Evolutionary conservation across 2,888 invertebrate genomes (phyloP).

Genomic region (Dicyrtomina minuta): DNA sequence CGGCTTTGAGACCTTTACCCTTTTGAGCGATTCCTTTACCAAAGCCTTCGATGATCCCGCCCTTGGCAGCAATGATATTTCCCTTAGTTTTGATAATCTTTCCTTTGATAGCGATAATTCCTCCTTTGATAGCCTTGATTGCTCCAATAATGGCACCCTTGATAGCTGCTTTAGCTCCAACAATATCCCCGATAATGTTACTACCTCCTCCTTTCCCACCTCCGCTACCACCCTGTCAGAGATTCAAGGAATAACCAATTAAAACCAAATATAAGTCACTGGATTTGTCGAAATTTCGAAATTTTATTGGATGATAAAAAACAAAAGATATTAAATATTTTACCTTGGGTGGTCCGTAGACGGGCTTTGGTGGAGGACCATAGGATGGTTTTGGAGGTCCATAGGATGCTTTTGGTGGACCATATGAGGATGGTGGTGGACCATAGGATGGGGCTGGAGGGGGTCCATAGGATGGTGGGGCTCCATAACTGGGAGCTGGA

Average conservation of each 20-base stretch:
- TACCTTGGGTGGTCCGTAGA: constrained; percentile 30
- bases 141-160: constrained; percentile 78
- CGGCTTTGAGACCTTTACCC: constrained; percentile 56
- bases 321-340: too few relatives aligned
- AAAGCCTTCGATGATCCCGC: constrained; percentile 75
- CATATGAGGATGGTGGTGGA: constrained; percentile 28
- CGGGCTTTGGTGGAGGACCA: constrained; percentile 25
- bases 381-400: constrained; percentile 34
- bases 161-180: constrained; percentile 51
- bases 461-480: constrained; percentile 36
- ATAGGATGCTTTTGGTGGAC: constrained; percentile 44
- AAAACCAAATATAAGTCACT: not conserved
- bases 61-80: constrained; percentile 71
- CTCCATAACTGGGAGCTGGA: not conserved
- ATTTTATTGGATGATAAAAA: not conserved
- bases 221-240: constrained; percentile 18
- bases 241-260: not conserved
- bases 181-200: constrained; percentile 49
- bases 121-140: constrained; percentile 83
- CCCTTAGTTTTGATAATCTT: constrained; percentile 84
- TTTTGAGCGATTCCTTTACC: constrained; percentile 78
- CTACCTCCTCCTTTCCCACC: constrained; percentile 40
- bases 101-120: constrained; percentile 82
- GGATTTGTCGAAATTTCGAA: not conserved
- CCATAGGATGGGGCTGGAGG: constrained; percentile 31